These are phyloP conservation scores for Hiodon tergisus DNA, from an alignment of 2,113 vertebrate species.

Conservation along the genomic window DNA sequence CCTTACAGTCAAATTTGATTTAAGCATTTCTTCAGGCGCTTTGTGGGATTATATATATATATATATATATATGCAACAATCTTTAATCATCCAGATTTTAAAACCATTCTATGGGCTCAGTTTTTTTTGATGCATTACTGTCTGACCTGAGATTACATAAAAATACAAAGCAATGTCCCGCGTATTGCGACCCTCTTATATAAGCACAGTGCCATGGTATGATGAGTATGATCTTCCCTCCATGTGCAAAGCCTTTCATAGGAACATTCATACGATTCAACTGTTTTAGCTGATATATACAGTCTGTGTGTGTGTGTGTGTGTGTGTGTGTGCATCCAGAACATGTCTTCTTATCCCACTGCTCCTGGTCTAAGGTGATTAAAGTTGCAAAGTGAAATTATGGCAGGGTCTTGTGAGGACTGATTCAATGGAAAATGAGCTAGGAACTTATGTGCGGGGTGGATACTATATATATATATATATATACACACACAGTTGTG, in stretches of 20 bases:
- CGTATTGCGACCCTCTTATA: background rate
- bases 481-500: too few species aligned
- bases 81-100: background rate
- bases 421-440: slow-evolving; percentile 46
- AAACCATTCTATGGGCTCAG: background rate
- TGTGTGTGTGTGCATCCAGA: slow-evolving; percentile 11
- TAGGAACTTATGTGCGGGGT: slow-evolving; percentile 27
- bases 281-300: slow-evolving; percentile 1
- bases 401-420: slow-evolving; percentile 42
- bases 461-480: too few species aligned
- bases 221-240: background rate
- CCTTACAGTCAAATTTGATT: slow-evolving; percentile 16
- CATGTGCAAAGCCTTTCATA: slow-evolving; percentile 31
- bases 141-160: background rate
- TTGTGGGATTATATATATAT: background rate
- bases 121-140: background rate
- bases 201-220: background rate
- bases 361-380: slow-evolving; percentile 42
- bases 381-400: slow-evolving; percentile 48
- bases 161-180: too few species aligned
- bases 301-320: background rate
- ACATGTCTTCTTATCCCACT: slow-evolving; percentile 22
- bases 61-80: background rate
- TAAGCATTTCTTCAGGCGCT: background rate
- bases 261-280: slow-evolving; percentile 27